These are phyloP conservation scores for Heteromurus nitidus DNA, from an alignment of 2,888 invertebrate species.

Conservation along the genomic window DNA sequence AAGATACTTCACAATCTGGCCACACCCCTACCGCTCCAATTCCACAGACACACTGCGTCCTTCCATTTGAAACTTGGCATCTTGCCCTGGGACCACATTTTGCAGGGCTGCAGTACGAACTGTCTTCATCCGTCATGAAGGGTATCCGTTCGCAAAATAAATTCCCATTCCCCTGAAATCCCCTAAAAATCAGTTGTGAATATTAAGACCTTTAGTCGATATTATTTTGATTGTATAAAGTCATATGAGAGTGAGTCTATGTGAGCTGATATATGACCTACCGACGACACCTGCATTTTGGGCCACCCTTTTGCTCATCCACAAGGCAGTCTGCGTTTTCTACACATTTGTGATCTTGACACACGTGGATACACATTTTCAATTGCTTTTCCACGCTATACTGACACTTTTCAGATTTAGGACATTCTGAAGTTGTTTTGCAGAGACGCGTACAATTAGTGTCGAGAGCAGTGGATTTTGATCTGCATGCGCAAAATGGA, in stretches of 20 bases:
- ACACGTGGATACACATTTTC: conserved; percentile 47
- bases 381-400: conserved; percentile 32
- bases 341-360: conserved; percentile 48
- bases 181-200: too few relatives aligned
- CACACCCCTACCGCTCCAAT: conserved; percentile 27
- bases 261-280: background rate
- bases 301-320: conserved; percentile 38
- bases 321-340: conserved; percentile 47
- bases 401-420: conserved; percentile 56
- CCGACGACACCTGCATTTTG: conserved; percentile 46
- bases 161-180: conserved; percentile 44
- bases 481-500: conserved; percentile 48
- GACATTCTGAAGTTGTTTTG: conserved; percentile 48
- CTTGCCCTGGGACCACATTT: conserved; percentile 44
- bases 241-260: too few relatives aligned
- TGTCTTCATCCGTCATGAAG: conserved; percentile 6
- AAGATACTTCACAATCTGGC: conserved; percentile 45
- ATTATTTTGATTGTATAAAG: too few relatives aligned
- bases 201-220: too few relatives aligned
- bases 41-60: conserved; percentile 26
- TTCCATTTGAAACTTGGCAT: conserved; percentile 41
- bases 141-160: conserved; percentile 38
- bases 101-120: conserved; percentile 32
- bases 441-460: conserved; percentile 48
- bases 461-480: background rate